Evolutionary conservation across 2,888 invertebrate species (phyloP), one percentile per base, ranked within the genome.

Genomic region (Epicampocera succincta): DNA sequence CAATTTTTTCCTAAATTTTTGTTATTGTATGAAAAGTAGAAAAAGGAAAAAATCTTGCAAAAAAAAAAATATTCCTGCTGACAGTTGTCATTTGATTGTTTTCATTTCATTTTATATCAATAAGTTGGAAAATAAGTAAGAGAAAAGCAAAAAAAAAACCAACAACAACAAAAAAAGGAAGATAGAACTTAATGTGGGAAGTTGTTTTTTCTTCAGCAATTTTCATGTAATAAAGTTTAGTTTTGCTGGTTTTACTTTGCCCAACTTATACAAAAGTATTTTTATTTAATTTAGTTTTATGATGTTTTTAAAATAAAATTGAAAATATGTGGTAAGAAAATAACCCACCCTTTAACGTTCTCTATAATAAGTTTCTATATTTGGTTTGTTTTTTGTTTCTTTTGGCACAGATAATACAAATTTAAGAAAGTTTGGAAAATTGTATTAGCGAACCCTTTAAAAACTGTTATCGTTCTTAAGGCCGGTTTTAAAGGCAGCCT

Each of bases 71-170:
- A 73, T 72, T n/a, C n/a, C n/a, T 76, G 82, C 75, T 82, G 82
- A 77, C 82, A 82, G 79, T 82, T 84, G 79, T 82, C 82, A 84
- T 84, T 74, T 80, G 74, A 80, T 84, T 84, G 84, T 82, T 84
- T 84, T 84, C 79, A 80, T 84, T 84, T 84, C 82, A 84, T 82
- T 82, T 84, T 79, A 75, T 79, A 80, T 82, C 84, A 84, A 84
- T 82, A 84, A 82, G 75, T 58, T 69, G 52, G 54, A 46, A 76
- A 76, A 76, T 21, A 33, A 60, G 21, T 21, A 69, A 21, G 15
- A 21, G 58, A 54, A 17, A 9, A n/a, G n/a, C n/a, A n/a, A n/a
- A n/a, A n/a, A n/a, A n/a, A n/a, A n/a, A n/a, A n/a, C n/a, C n/a
- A n/a, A n/a, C n/a, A n/a, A n/a, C n/a, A n/a, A 13, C 33, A 21